Base-by-base conservation (phyloP, 2,797 vertebrate genomes). In the Glossophaga mutica region DNA sequence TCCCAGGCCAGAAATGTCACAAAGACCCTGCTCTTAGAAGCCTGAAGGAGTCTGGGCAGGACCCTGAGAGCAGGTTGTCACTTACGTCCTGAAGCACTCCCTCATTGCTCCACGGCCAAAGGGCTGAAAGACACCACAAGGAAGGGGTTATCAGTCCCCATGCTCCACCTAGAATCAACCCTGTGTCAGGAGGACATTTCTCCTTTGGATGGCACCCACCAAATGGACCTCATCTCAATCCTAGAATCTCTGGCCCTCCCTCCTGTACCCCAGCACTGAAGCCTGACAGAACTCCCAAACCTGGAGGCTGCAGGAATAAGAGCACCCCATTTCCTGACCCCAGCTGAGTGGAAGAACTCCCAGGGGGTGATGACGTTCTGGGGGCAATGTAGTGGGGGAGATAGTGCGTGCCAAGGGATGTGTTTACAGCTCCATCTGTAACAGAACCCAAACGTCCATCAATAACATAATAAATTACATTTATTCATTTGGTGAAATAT, bases 21-120 rank as follows among this genome's bases (percentile, higher is more conserved):
- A 32, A 10, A 5, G 39, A 4, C 59, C 34, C 26, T 32, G 57
- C 8, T 74, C 57, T 84, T 29, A 22, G 91, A 77, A 73, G 18
- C 50, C 62, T 37, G 7, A 32, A 59, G 24, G 29, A 29, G 46
- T 37, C 21, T 26, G 84, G 26, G 24, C 24, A 91, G 84, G 81
- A 19, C 11, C 55, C 71, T 12, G 0, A 74, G 82, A 22, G 1
- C 52, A 59, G 37, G 62, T 42, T 14, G 65, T 84, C 90, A 99
- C 99, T 99, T 98, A 99, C 99, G 99, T 99, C 98, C 99, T 98
- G 98, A 99, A 99, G 98, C 99, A 99, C 97, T 99, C 99, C 62
- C 99, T 99, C 99, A 99, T 99, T 42, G 99, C 99, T 74, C 99
- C 99, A 91, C 98, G 99, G 92, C 99, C 99, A 42, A 99, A 99